phyloP scores from a whole-genome alignment of 1,140 invertebrate species.

The Pseudobourletiella spinata region DNA sequence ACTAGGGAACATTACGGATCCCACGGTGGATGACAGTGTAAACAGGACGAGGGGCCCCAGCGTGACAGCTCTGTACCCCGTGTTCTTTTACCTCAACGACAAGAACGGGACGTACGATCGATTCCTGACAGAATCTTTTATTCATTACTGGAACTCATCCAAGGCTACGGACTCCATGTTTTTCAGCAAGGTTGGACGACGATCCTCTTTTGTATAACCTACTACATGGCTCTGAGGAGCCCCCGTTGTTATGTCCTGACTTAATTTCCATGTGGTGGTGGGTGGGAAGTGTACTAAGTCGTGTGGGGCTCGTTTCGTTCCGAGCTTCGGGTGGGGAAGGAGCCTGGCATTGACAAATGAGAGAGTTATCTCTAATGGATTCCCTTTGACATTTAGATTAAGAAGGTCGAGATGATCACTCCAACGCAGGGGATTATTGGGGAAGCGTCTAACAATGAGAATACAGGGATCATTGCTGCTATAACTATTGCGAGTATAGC shows the following conservation, averaged over 20 bases:
- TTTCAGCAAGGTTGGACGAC: slow-evolving; percentile 19
- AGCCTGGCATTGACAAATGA: too few species aligned
- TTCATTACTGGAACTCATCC: slow-evolving; percentile 21
- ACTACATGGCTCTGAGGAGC: too few species aligned
- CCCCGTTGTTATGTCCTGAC: too few species aligned
- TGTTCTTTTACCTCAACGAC: slow-evolving; percentile 33
- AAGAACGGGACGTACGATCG: slow-evolving; percentile 34
- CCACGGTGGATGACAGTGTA: too few species aligned
- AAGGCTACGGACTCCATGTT: slow-evolving; percentile 17
- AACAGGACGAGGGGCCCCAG: too few species aligned
- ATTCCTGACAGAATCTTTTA: slow-evolving; percentile 29
- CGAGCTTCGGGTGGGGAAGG: too few species aligned
- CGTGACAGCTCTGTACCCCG: slow-evolving; percentile 3
- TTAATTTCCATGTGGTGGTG: too few species aligned
- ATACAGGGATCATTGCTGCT: slow-evolving; percentile 45
- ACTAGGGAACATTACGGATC: too few species aligned
- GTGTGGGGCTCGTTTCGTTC: too few species aligned
- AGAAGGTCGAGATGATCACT: slow-evolving; percentile 31
- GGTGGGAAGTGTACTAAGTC: too few species aligned
- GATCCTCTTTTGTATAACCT: slow-evolving; percentile 4
- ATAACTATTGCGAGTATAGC: slow-evolving; percentile 46
- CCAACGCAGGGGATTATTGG: slow-evolving; percentile 14
- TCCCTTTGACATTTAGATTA: too few species aligned
- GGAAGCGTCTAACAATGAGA: slow-evolving; percentile 39
- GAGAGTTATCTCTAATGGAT: too few species aligned